A percentile compares a stretch with the other conserved stretches of the same genome.
Evolutionary conservation across 2,888 invertebrate species (phyloP).

Genomic region (Ashinkailepas kermadecensis): DNA sequence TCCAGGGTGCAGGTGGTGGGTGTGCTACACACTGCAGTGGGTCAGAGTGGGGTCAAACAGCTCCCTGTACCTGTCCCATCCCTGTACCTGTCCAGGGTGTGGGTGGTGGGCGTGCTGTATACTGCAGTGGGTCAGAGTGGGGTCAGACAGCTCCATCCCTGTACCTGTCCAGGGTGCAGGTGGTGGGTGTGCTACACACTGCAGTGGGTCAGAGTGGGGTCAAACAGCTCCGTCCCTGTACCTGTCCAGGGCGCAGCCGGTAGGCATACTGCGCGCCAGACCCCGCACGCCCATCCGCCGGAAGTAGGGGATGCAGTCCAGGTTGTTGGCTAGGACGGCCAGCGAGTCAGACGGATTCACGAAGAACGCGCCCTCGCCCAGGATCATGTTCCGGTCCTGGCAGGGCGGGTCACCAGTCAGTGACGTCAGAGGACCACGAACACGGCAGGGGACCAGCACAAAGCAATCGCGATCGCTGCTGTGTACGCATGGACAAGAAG

Average conservation of each 20-base stretch:
- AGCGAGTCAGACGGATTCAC: constrained; percentile 95
- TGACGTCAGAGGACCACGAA: background rate
- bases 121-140: no score
- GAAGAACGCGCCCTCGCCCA: constrained; percentile 91
- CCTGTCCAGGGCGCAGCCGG: constrained; percentile 84
- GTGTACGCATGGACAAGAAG: no score
- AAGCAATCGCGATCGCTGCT: no score
- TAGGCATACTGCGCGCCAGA: constrained; percentile 98
- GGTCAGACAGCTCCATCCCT: background rate
- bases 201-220: background rate
- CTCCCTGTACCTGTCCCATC: no score
- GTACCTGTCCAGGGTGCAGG: no score
- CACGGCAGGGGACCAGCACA: no score
- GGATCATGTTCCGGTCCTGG: constrained; percentile 92
- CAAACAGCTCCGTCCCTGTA: background rate
- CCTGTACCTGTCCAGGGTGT: no score
- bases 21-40: no score
- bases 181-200: no score
- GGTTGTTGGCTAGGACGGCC: constrained; percentile 85
- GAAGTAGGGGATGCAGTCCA: constrained; percentile 91
- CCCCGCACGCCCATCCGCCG: constrained; percentile 73
- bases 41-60: no score
- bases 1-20: no score
- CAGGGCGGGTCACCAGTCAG: constrained; percentile 30
- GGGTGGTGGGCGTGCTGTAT: no score